These are phyloP conservation scores for Argyrosomus regius DNA, from an alignment of 2,797 vertebrate species.

Conservation along the genomic window DNA sequence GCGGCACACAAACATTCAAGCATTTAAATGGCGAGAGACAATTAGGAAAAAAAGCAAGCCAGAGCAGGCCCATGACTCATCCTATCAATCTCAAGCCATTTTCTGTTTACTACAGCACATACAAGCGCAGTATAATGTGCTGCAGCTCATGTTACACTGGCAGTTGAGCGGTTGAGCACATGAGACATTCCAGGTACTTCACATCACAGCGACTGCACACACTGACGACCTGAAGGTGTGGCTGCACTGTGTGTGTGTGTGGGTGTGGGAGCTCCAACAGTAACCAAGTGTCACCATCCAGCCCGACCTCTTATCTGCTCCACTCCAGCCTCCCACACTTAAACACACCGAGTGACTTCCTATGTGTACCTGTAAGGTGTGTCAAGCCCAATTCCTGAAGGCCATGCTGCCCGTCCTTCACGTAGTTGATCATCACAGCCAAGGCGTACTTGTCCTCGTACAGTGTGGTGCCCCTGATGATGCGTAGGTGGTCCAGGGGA, in stretches of 20 bases:
- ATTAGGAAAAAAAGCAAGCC: slow-evolving; percentile 53
- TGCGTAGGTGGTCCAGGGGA: slow-evolving; percentile 94
- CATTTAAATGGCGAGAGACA: slow-evolving; percentile 54
- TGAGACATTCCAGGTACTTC: slow-evolving; percentile 70
- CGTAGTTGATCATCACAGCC: slow-evolving; percentile 95
- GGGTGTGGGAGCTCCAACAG: slow-evolving; percentile 65
- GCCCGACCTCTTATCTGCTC: slow-evolving; percentile 36
- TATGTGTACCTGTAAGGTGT: slow-evolving; percentile 91
- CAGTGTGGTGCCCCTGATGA: slow-evolving; percentile 94
- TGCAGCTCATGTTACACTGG: slow-evolving; percentile 64
- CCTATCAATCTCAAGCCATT: slow-evolving; percentile 23
- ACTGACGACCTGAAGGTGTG: slow-evolving; percentile 66
- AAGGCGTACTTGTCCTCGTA: slow-evolving; percentile 92
- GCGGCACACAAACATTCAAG: slow-evolving; percentile 47
- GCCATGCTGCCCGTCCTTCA: slow-evolving; percentile 92
- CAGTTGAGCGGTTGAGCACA: slow-evolving; percentile 64
- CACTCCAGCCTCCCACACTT: slow-evolving; percentile 41
- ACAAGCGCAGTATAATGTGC: slow-evolving; percentile 22
- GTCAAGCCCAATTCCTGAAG: slow-evolving; percentile 94
- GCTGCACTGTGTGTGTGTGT: slow-evolving; percentile 39
- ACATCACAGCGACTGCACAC: slow-evolving; percentile 26
- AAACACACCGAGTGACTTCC: slow-evolving; percentile 13
- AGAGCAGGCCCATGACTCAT: slow-evolving; percentile 67
- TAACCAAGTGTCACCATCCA: slow-evolving; percentile 34
- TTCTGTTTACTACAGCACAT: slow-evolving; percentile 61